Base-by-base conservation (phyloP, 2,888 invertebrate genomes). In the Hirtodrosophila confusa region DNA sequence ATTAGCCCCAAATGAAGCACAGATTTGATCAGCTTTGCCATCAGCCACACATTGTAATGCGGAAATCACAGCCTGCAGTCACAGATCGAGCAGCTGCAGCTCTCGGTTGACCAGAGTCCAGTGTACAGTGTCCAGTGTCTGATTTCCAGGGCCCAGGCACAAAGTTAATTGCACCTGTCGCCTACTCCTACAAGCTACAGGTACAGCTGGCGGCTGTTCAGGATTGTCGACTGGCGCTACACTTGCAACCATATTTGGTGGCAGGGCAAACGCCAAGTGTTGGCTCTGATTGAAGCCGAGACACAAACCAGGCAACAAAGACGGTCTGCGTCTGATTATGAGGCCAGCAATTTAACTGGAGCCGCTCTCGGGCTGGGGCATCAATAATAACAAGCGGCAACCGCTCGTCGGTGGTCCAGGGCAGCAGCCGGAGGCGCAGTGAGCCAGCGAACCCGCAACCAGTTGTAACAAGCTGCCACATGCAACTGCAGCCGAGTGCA, bases 141-240 rank as follows among this genome's bases (percentile, higher is more conserved):
- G 27, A 5, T 27, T 6, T 27, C 2, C 27, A 27, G 11, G 17
- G 6, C 12, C 29, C n/a, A 31, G 7, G 8, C 47, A 58, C 60
- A 45, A 36, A 60, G 69, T 72, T 84, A 86, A 85, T 87, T 84
- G 88, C 88, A 84, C 86, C 88, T 84, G 83, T 77, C 88, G 80
- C 80, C 83, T 73, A 77, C 80, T 86, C 76, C 72, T 70, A 73
- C 76, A 36, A 64, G 63, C 41, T 11, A 23, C 7, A 37, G 49
- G 45, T 10, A 39, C 55, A 61, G 40, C 45, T 47, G 35, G 43
- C 48, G 44, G 44, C 37, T 7, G 4, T 27, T n/a, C 45, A 36
- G 56, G 31, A 39, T 33, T 31, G 37, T 36, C 63, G 37, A 72
- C 82, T 80, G 88, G 83, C 83, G 86, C 88, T 86, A 69, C 58